These are phyloP conservation scores for Porphyrio hochstetteri DNA, from an alignment of 2,113 vertebrate genomes.

Conservation along the genomic window DNA sequence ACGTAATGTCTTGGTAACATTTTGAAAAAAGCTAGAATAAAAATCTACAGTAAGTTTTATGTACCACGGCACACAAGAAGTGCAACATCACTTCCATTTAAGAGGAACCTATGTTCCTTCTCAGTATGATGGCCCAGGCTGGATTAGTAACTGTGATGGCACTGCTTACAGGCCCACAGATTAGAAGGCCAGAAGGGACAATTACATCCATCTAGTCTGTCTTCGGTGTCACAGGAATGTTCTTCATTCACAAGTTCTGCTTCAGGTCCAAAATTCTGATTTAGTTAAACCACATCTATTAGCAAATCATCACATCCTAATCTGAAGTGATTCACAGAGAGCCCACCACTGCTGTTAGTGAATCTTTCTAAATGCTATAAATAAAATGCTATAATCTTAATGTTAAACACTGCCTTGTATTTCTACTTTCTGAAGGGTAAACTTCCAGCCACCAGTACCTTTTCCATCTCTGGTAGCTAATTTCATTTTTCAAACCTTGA, in stretches of 20 bases:
- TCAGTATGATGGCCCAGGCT: background rate
- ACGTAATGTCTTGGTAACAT: background rate
- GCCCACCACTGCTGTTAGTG: background rate
- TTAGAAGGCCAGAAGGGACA: background rate
- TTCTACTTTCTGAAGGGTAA: background rate
- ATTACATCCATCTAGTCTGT: background rate
- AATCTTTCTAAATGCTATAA: background rate
- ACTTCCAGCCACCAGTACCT: slow-evolving; percentile 7
- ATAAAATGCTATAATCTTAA: background rate
- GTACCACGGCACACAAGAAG: background rate
- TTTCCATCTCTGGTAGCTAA: background rate
- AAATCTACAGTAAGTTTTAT: background rate
- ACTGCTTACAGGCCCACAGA: background rate
- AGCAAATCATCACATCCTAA: background rate
- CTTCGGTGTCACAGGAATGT: background rate
- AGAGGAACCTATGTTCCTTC: background rate
- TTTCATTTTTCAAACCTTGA: slow-evolving; percentile 12
- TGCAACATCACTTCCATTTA: background rate
- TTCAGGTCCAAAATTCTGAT: background rate
- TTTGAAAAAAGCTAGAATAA: background rate
- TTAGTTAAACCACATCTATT: background rate
- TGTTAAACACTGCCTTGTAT: background rate
- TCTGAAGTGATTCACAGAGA: background rate
- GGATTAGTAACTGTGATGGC: background rate
- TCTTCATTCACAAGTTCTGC: background rate